A percentile compares a stretch with the other conserved stretches of the same genome.
These are phyloP conservation scores for Aulostomus chinensis DNA, from an alignment of 2,797 vertebrate genomes.

Conservation along the genomic window DNA sequence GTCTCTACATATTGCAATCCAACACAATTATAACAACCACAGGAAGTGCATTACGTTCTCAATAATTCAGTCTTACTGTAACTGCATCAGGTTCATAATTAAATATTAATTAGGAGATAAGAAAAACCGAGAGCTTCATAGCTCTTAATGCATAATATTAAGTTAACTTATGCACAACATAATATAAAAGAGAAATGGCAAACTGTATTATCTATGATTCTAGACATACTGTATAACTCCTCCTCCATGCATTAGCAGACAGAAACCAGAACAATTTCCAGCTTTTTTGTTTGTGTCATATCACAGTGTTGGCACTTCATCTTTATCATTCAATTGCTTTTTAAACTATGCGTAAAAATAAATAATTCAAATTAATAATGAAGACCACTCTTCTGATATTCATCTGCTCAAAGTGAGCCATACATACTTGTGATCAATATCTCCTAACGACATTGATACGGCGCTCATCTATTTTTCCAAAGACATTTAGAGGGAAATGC, in stretches of 20 bases:
- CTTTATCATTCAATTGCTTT: too few species aligned
- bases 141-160: conserved; percentile 37
- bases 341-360: too few species aligned
- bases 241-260: too few species aligned
- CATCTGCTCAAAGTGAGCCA: neutral
- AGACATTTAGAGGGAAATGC: too few species aligned
- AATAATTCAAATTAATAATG: neutral
- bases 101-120: conserved; percentile 49
- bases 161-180: conserved; percentile 27
- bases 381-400: neutral
- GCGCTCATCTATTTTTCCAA: too few species aligned
- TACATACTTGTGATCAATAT: too few species aligned
- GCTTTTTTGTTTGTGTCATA: too few species aligned
- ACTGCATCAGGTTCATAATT: conserved; percentile 33
- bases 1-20: conserved; percentile 1
- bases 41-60: conserved; percentile 31
- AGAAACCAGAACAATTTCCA: too few species aligned
- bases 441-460: too few species aligned
- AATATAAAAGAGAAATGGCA: conserved; percentile 27
- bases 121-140: conserved; percentile 31
- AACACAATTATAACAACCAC: conserved; percentile 25
- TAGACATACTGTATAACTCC: too few species aligned
- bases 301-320: too few species aligned
- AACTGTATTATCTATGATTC: conserved; percentile 11
- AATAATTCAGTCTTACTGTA: conserved; percentile 38